Conservation (phyloP, 2,797 vertebrate species). For the Notolepis coatsorum region DNA sequence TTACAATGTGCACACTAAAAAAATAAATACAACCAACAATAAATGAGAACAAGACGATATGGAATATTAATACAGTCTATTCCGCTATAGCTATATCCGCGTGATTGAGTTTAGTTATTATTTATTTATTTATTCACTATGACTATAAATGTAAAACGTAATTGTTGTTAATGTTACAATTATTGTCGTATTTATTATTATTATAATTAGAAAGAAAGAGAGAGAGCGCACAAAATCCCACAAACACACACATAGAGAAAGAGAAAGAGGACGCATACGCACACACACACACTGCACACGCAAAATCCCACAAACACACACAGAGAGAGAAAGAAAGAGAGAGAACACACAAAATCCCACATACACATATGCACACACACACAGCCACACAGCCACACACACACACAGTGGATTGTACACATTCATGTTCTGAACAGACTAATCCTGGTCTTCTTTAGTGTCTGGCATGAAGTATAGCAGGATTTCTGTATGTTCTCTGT, state of each 20-base stretch:
- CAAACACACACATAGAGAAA: not conserved
- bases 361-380: not conserved
- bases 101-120: too few relatives aligned
- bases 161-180: not conserved
- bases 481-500: too few relatives aligned
- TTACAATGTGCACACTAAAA: too few relatives aligned
- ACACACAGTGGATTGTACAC: slow-evolving; percentile 7
- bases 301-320: not conserved
- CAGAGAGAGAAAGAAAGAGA: not conserved
- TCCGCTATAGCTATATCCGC: too few relatives aligned
- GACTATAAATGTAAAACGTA: too few relatives aligned
- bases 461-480: not conserved
- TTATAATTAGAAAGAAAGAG: too few relatives aligned
- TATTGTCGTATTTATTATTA: too few relatives aligned
- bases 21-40: too few relatives aligned
- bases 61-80: too few relatives aligned
- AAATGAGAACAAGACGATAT: too few relatives aligned
- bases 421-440: slow-evolving; percentile 45
- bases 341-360: not conserved
- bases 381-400: not conserved
- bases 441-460: slow-evolving; percentile 22
- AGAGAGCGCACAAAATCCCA: not conserved
- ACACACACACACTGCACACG: not conserved
- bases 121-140: too few relatives aligned
- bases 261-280: not conserved